phyloP scores from a whole-genome alignment of 2,113 vertebrate genomes.

The Aspidoscelis tigris region DNA sequence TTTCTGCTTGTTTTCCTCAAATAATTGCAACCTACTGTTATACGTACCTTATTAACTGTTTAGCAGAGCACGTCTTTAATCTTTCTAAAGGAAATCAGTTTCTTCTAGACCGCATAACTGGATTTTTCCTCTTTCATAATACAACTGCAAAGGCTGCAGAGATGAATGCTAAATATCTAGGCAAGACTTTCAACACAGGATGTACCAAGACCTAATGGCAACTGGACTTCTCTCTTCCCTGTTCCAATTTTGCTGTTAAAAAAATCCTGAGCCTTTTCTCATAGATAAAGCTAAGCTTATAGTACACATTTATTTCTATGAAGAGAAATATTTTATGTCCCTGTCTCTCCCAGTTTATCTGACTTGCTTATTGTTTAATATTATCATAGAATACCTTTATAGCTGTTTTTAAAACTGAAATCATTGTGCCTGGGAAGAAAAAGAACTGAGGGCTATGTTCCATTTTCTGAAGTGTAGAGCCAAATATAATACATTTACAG shows the following conservation, averaged over 20 bases:
- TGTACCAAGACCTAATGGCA: not conserved
- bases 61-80: constrained; percentile 28
- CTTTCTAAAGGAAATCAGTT: constrained; percentile 19
- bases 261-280: not conserved
- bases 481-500: too few relatives aligned
- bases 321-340: not conserved
- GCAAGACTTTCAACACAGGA: not conserved
- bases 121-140: not conserved
- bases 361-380: not conserved
- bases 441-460: not conserved
- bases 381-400: not conserved
- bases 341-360: not conserved
- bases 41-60: not conserved
- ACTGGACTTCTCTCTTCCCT: too few relatives aligned
- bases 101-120: not conserved
- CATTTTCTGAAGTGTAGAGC: not conserved
- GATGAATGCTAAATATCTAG: not conserved
- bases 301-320: not conserved
- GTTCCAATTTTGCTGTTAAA: not conserved
- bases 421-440: not conserved
- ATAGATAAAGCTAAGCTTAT: not conserved
- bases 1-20: constrained; percentile 27
- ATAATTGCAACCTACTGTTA: constrained; percentile 19
- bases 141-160: not conserved
- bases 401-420: not conserved